Evolutionary conservation across 2,888 invertebrate genomes (phyloP).

Genomic region (Oscheius sp.): DNA sequence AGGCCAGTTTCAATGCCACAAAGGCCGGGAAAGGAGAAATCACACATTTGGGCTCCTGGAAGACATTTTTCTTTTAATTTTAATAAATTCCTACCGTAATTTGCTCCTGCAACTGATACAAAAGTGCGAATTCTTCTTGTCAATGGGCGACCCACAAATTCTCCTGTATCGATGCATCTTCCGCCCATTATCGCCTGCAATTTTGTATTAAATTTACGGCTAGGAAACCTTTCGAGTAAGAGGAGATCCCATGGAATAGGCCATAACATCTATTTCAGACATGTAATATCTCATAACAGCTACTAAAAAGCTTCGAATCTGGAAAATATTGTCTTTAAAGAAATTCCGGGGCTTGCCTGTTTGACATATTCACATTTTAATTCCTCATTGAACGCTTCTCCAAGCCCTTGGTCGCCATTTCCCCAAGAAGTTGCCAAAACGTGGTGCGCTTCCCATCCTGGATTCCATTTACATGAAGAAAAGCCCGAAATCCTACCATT

Average conservation of each 20-base stretch:
- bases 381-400: conserved; percentile 25
- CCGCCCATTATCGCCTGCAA: conserved; percentile 64
- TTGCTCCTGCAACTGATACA: conserved; percentile 64
- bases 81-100: conserved; percentile 23
- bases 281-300: background rate
- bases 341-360: conserved; percentile 37
- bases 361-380: conserved; percentile 47
- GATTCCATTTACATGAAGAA: background rate
- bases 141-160: conserved; percentile 48
- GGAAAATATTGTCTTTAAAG: conserved; percentile 5
- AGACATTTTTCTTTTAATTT: no score
- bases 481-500: background rate
- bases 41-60: conserved; percentile 55
- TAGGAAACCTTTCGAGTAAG: conserved; percentile 16
- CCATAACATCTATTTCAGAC: conserved; percentile 20
- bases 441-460: conserved; percentile 34
- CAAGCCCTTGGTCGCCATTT: conserved; percentile 34
- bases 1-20: conserved; percentile 40
- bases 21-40: conserved; percentile 62
- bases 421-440: conserved; percentile 50
- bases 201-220: conserved; percentile 25
- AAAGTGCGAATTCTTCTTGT: conserved; percentile 62
- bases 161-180: conserved; percentile 53
- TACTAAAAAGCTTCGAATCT: conserved; percentile 6
- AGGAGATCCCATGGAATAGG: conserved; percentile 30